Evolutionary conservation across 2,888 invertebrate species (phyloP), one percentile per base, ranked within the genome.

Genomic region (Caenorhabditis virilis): DNA sequence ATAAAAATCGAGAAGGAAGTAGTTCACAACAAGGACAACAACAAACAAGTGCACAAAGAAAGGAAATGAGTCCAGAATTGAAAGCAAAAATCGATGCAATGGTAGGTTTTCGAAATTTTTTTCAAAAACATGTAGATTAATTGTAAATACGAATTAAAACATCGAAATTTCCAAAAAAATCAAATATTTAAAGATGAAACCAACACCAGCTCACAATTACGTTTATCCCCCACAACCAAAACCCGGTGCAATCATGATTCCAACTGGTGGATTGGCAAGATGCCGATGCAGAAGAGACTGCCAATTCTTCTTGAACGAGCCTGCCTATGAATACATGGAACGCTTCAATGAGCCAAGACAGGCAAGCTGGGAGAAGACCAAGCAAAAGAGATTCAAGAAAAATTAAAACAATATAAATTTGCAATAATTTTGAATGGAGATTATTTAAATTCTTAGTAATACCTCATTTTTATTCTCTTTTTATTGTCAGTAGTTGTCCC

Each of bases 331-430:
- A 22, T 65, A 65, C 42, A 41, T 65, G 18, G 65, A 65, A 16
- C 59, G 65, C 13, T 60, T 65, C 55, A 65, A 65, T 27, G 65
- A 65, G 27, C 65, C 59, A 18, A 54, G 55, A 3, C 59, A 55
- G 20, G 51, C 60, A 7, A 41, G 56, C 13, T 56, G 52, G 51
- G 66, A 66, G 42, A 66, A 66, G 33, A 66, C 60, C 18, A 66
- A 66, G 26, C 60, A 66, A 36, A 66, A 66, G 39, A 48, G 60
- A 13, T 53, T 50, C 54, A 66, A 61, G 47, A 66, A 66, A 42
- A 61, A 60, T 54, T 61, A 56, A 16, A 36, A 15, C 7, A 30
- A 30, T 9, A 30, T 6, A 30, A 30, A 30, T n/a, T n/a, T n/a
- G n/a, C n/a, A n/a, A n/a, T n/a, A n/a, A n/a, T n/a, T n/a, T n/a